These are phyloP conservation scores for Achroia grisella DNA, from an alignment of 1,140 invertebrate species.

Conservation along the genomic window DNA sequence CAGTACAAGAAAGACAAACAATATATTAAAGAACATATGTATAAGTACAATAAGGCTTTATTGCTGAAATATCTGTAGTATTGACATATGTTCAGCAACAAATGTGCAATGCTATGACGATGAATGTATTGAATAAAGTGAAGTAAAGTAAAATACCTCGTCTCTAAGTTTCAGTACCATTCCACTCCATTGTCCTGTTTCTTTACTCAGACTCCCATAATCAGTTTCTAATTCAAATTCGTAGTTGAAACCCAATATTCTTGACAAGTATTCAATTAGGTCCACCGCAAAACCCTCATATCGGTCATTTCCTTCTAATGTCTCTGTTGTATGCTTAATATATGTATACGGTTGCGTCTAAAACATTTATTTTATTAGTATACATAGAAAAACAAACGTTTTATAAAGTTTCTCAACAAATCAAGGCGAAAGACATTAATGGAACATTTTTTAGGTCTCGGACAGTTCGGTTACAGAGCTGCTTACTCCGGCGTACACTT, in stretches of 20 bases:
- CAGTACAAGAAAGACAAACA: too few species aligned
- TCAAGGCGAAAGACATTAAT: too few species aligned
- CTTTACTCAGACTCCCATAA: conserved; percentile 80
- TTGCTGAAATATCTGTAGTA: too few species aligned
- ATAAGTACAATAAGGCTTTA: too few species aligned
- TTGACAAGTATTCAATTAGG: conserved; percentile 83
- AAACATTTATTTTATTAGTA: conserved; percentile 11
- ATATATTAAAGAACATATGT: too few species aligned
- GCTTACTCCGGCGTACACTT: too few species aligned
- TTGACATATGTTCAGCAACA: too few species aligned
- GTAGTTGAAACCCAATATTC: conserved; percentile 90
- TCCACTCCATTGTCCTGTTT: conserved; percentile 87
- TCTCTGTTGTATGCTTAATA: conserved; percentile 79
- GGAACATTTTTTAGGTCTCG: too few species aligned
- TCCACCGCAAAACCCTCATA: conserved; percentile 88
- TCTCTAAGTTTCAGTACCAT: conserved; percentile 89
- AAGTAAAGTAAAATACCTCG: conserved; percentile 76
- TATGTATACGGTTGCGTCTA: conserved; percentile 89
- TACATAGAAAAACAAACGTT: too few species aligned
- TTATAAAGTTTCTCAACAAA: neutral
- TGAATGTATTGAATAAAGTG: too few species aligned
- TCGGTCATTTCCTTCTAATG: conserved; percentile 85
- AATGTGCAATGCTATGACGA: too few species aligned
- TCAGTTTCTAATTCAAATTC: conserved; percentile 85
- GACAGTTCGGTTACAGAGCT: too few species aligned